Base-by-base conservation (phyloP, 2,888 invertebrate species). In the Ganaspis brasiliensis region DNA sequence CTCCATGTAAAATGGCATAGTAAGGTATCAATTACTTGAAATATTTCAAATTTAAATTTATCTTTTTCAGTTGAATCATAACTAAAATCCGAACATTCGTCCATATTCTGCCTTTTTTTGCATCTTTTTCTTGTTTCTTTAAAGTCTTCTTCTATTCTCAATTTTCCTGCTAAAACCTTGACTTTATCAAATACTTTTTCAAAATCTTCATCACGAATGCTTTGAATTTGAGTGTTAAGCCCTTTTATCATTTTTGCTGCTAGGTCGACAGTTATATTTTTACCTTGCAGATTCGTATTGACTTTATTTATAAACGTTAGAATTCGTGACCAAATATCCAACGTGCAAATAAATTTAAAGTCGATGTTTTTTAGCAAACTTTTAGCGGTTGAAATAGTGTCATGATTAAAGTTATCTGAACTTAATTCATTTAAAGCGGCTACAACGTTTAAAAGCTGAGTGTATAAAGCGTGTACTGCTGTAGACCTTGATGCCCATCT, bases 401-500 rank as follows among this genome's bases (percentile, higher is more conserved):
- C 40, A 8, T 2, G 5, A 12, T 40, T 40, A 40, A 12, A 40
- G 2, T 3, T 9, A 40, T 40, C 10, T 12, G 40, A 40, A 12
- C 5, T 40, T 40, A 40, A 10, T 12, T 9, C 12, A 12, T 40
- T 40, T 40, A 40, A 10, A 40, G 40, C 40, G 8, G 9, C 12
- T 9, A 40, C 10, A 40, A 40, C 40, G 12, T 2, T 2, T 10
- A 9, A 12, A 40, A 40, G 9, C 12, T 40, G 40, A 12, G 6
- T 40, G 9, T 40, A 2, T 40, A 40, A 40, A 40, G 40, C 77
- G 67, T 72, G 77, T 73, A 81, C 81, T 77, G 81, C 73, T 10
- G 67, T 26, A 78, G 56, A 24, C 78, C 76, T 80, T 52, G 79
- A 78, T 72, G 78, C 81, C 78, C 82, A 82, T 81, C 80, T 77